Evolutionary conservation across 1,140 invertebrate genomes (phyloP).

Genomic region (Trichogramma pretiosum): DNA sequence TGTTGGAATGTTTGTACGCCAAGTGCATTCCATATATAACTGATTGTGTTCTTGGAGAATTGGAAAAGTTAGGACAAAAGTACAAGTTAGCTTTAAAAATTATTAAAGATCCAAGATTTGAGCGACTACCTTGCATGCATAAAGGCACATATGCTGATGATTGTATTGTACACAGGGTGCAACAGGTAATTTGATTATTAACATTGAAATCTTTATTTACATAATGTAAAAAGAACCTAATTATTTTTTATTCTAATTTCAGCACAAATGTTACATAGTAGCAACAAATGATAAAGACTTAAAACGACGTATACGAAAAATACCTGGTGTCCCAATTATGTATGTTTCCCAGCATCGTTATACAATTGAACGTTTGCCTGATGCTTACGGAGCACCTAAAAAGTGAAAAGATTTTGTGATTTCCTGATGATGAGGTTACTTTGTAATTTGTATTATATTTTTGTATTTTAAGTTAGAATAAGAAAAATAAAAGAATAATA

Average conservation of each 20-base stretch:
- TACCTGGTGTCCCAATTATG: conserved; percentile 99
- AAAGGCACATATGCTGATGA: conserved; percentile 99
- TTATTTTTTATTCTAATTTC: no score
- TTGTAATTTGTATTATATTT: no score
- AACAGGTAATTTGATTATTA: conserved; percentile 52
- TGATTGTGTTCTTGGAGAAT: conserved; percentile 96
- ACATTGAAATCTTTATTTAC: conserved; percentile 4
- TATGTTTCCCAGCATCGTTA: conserved; percentile 88
- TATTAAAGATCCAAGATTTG: conserved; percentile 90
- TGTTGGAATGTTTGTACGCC: conserved; percentile 99
- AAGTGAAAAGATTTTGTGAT: no score
- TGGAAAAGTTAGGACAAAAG: conserved; percentile 94
- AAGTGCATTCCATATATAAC: conserved; percentile 98
- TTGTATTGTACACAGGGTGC: conserved; percentile 92
- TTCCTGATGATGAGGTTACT: no score
- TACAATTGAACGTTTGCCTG: conserved; percentile 96
- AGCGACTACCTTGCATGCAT: conserved; percentile 87
- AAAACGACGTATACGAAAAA: conserved; percentile 91
- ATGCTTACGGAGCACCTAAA: conserved; percentile 88
- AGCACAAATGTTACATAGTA: conserved; percentile 99
- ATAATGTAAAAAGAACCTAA: conserved; percentile 1
- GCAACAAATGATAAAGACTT: conserved; percentile 98
- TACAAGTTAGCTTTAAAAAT: conserved; percentile 94
- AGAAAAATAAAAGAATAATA: no score
- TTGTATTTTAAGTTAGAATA: no score